Evolutionary conservation across 2,113 vertebrate genomes (phyloP).

Genomic region (Phalacrocorax aristotelis): DNA sequence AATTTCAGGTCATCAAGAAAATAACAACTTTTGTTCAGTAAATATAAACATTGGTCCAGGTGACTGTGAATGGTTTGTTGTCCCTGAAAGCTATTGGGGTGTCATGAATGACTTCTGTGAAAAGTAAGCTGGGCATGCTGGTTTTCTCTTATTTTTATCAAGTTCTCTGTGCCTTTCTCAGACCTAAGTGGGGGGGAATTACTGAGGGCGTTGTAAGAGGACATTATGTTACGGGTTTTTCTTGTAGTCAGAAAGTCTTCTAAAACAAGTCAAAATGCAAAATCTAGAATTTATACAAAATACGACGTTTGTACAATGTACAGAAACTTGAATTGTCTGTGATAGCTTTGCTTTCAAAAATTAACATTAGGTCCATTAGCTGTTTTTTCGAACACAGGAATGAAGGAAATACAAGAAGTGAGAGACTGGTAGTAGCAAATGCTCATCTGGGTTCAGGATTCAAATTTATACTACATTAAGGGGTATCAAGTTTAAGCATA

Average conservation of each 20-base stretch:
- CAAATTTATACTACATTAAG: neutral
- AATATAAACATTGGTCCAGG: constrained; percentile 99
- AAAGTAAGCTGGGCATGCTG: constrained; percentile 77
- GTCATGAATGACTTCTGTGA: constrained; percentile 98
- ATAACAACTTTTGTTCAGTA: constrained; percentile 98
- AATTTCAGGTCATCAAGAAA: constrained; percentile 94
- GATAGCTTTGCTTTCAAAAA: neutral
- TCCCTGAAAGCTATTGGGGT: constrained; percentile 95
- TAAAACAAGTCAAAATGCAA: neutral
- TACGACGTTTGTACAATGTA: neutral
- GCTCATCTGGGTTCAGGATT: neutral
- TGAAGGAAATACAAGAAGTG: neutral
- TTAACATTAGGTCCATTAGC: neutral
- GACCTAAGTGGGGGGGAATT: neutral
- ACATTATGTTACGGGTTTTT: neutral
- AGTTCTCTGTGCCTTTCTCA: neutral
- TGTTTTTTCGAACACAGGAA: neutral
- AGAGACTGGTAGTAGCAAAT: neutral
- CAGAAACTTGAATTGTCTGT: neutral
- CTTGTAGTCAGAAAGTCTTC: neutral
- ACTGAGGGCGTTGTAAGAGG: neutral
- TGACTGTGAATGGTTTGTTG: constrained; percentile 98
- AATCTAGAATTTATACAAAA: neutral
- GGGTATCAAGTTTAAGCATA: neutral
- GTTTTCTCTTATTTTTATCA: neutral